Percentiles rank a stretch among this genome's conserved stretches.
phyloP scores from a whole-genome alignment of 2,113 vertebrate species.

The Nothoprocta pentlandii region DNA sequence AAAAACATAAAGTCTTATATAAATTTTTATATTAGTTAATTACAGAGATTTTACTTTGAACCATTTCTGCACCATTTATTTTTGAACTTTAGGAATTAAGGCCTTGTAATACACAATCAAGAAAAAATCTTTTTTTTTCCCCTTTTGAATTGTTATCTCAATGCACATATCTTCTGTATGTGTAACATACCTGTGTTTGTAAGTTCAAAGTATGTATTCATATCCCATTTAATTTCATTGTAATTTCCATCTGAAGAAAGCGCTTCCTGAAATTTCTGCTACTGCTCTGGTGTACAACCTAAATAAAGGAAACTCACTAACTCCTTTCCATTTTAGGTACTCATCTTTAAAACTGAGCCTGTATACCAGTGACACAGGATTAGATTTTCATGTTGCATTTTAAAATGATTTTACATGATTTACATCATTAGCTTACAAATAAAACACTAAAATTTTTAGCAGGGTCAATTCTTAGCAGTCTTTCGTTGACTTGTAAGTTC shows the following conservation, averaged over 20 bases:
- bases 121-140: not conserved
- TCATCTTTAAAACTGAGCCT: not conserved
- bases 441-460: conserved; percentile 38
- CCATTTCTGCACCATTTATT: conserved; percentile 7
- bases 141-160: not conserved
- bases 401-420: conserved; percentile 8
- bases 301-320: not conserved
- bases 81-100: conserved; percentile 46
- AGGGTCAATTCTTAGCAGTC: conserved; percentile 22
- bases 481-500: conserved; percentile 44
- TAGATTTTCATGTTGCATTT: conserved; percentile 28
- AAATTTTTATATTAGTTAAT: conserved; percentile 46
- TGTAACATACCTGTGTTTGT: not conserved
- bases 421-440: conserved; percentile 29
- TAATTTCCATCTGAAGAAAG: not conserved
- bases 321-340: conserved; percentile 7
- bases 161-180: not conserved
- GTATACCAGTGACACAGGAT: not conserved
- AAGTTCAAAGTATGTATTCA: not conserved
- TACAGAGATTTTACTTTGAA: conserved; percentile 3
- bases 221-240: not conserved
- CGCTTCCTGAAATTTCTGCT: not conserved
- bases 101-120: conserved; percentile 37
- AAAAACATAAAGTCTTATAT: conserved; percentile 15
- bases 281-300: not conserved